Evolutionary conservation across 2,888 invertebrate genomes (phyloP).

Genomic region (Heliothis peltigera): DNA sequence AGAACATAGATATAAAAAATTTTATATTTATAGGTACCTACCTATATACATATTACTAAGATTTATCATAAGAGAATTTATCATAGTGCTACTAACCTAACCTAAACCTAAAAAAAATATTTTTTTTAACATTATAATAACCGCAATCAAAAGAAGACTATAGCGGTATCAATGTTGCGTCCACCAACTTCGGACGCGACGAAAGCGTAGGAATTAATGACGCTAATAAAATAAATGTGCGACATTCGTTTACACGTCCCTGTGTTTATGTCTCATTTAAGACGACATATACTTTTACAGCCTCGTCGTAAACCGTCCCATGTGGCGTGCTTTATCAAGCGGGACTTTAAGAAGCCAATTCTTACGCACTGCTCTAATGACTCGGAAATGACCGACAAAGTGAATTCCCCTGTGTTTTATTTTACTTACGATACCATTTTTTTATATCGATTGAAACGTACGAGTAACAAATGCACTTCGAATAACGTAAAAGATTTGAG

Average conservation of each 20-base stretch:
- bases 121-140: neutral
- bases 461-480: constrained; percentile 48
- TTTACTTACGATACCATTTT: constrained; percentile 60
- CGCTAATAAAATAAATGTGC: constrained; percentile 88
- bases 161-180: constrained; percentile 55
- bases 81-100: too few species aligned
- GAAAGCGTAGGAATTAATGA: constrained; percentile 87
- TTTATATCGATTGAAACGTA: constrained; percentile 42
- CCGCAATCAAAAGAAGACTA: constrained; percentile 40
- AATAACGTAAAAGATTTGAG: constrained; percentile 37
- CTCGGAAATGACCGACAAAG: constrained; percentile 71
- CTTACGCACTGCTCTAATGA: constrained; percentile 76
- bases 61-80: too few species aligned
- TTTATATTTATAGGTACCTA: too few species aligned
- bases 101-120: neutral
- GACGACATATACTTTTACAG: constrained; percentile 88
- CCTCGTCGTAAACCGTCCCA: constrained; percentile 83
- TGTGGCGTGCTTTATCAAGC: constrained; percentile 81
- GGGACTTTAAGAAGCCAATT: constrained; percentile 75
- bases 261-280: constrained; percentile 89
- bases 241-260: constrained; percentile 89
- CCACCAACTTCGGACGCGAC: constrained; percentile 72
- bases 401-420: constrained; percentile 69
- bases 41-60: too few species aligned
- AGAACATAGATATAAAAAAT: too few species aligned